Evolutionary conservation across 2,797 vertebrate species (phyloP).

Genomic region (Hafferia zeledoni): DNA sequence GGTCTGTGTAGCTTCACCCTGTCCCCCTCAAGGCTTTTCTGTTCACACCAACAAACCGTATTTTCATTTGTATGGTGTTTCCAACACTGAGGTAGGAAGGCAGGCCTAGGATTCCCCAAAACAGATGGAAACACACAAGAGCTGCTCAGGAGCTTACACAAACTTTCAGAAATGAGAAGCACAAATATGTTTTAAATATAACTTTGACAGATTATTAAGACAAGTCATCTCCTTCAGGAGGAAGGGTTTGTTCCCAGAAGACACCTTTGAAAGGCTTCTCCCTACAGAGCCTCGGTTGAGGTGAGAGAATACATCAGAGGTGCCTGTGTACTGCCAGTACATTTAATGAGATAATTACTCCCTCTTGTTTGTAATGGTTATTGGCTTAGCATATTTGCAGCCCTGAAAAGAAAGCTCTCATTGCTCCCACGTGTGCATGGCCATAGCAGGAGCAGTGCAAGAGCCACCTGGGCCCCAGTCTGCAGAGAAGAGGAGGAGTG

Average conservation of each 20-base stretch:
- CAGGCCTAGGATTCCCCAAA: background rate
- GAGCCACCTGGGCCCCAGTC: background rate
- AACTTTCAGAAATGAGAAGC: background rate
- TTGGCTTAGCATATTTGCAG: background rate
- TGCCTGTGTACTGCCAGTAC: background rate
- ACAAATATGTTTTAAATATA: background rate
- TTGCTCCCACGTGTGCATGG: background rate
- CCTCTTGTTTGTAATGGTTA: background rate
- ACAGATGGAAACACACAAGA: background rate
- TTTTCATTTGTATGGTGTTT: background rate
- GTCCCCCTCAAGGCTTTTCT: background rate
- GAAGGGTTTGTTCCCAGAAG: background rate
- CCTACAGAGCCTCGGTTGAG: background rate
- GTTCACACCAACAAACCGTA: accelerated
- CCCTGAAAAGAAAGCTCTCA: background rate
- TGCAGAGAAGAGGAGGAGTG: background rate
- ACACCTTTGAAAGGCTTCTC: background rate
- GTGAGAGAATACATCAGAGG: background rate
- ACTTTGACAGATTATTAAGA: background rate
- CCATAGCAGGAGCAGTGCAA: accelerated
- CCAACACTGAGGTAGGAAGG: background rate
- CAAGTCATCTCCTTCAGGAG: background rate
- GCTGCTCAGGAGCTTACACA: background rate
- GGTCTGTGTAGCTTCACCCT: background rate
- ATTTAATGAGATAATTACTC: background rate